phyloP scores from a whole-genome alignment of 2,888 invertebrate genomes.

The Pelosia muscerda region DNA sequence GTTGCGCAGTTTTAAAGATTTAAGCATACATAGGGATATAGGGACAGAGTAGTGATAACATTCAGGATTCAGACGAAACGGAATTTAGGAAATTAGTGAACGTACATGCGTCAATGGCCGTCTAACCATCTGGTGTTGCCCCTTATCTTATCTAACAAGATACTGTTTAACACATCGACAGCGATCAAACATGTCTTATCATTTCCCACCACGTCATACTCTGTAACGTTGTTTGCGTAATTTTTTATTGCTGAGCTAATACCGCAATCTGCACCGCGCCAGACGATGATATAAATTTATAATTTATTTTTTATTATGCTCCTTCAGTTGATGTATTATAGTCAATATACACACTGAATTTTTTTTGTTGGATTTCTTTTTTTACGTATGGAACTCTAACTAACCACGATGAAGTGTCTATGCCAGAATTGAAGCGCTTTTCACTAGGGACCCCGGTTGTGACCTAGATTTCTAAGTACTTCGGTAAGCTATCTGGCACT shows the following conservation, averaged over 20 bases:
- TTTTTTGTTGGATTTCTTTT: background rate
- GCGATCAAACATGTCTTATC: conserved; percentile 22
- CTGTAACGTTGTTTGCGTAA: conserved; percentile 33
- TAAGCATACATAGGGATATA: too few relatives aligned
- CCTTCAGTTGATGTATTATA: background rate
- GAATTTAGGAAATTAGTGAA: conserved; percentile 2
- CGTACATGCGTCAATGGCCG: conserved; percentile 40
- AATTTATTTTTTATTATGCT: conserved; percentile 19
- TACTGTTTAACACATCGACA: conserved; percentile 44
- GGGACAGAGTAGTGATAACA: too few relatives aligned
- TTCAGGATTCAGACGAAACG: background rate
- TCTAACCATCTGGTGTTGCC: conserved; percentile 28
- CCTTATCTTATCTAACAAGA: conserved; percentile 47
- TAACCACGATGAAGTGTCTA: too few relatives aligned
- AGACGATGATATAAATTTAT: conserved; percentile 36
- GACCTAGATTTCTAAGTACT: too few relatives aligned
- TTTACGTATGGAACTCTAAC: background rate
- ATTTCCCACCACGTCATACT: conserved; percentile 31
- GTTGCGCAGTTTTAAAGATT: too few relatives aligned
- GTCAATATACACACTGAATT: background rate
- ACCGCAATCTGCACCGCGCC: conserved; percentile 19
- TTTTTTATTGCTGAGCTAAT: conserved; percentile 30
- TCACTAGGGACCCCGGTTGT: too few relatives aligned
- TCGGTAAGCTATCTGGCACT: too few relatives aligned
- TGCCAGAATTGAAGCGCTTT: too few relatives aligned